Conservation (phyloP, 2,113 vertebrate species). For the Athene noctua region DNA sequence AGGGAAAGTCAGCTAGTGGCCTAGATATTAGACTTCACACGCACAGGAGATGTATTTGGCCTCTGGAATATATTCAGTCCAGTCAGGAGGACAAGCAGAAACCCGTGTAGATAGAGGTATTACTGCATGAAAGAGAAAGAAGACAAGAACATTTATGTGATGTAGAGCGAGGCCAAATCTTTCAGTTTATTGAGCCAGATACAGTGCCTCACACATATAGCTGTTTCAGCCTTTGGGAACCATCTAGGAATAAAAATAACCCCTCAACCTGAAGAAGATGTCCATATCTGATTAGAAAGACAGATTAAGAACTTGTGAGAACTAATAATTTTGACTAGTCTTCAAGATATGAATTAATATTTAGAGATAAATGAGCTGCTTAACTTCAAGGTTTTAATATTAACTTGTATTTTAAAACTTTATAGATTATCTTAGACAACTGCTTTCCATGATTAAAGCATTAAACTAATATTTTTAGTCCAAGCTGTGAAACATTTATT, state of each 20-base stretch:
- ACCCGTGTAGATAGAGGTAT: neutral
- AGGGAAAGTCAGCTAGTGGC: neutral
- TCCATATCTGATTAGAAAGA: neutral
- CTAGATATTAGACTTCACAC: neutral
- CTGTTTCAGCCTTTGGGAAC: neutral
- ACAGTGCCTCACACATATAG: neutral
- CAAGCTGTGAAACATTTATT: neutral
- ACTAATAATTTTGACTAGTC: neutral
- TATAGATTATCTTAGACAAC: neutral
- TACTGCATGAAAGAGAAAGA: neutral
- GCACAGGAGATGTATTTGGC: neutral
- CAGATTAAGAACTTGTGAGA: neutral
- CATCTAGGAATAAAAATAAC: neutral
- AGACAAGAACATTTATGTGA: neutral
- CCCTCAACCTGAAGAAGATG: neutral
- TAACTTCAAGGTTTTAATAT: neutral
- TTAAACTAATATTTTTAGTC: neutral
- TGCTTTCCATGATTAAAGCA: neutral
- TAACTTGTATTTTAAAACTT: neutral
- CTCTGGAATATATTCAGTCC: neutral
- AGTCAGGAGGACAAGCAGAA: neutral
- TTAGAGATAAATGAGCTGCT: neutral
- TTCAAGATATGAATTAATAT: neutral
- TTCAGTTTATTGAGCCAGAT: neutral
- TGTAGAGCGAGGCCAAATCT: neutral